Conservation (phyloP, 2,797 vertebrate species). For the Peromyscus attwateri region DNA sequence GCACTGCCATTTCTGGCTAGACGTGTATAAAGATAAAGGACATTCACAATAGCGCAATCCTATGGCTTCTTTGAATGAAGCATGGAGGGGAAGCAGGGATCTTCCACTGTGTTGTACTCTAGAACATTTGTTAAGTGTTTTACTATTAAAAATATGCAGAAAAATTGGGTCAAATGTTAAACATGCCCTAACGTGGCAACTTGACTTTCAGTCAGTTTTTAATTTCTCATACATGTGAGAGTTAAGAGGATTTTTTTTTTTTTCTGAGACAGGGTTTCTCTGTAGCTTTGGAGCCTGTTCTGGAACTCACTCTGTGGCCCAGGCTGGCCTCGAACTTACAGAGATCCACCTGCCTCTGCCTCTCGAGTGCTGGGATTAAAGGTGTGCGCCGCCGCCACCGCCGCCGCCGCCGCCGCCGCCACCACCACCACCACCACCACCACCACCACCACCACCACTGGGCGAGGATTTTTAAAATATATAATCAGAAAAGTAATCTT, state of each 20-base stretch:
- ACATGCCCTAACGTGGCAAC: constrained; percentile 6
- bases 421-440: too few species aligned
- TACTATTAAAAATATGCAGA: constrained; percentile 26
- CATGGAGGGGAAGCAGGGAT: not conserved
- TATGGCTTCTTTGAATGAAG: not conserved
- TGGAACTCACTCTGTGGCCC: too few species aligned
- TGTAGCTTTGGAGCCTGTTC: too few species aligned
- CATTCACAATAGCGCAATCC: not conserved
- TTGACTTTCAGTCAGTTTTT: constrained; percentile 40
- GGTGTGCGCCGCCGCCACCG: too few species aligned
- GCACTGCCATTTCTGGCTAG: not conserved
- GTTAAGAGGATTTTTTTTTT: not conserved
- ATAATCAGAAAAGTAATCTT: constrained; percentile 29
- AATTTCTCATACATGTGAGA: constrained; percentile 9
- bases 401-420: too few species aligned
- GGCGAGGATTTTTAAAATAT: constrained; percentile 33
- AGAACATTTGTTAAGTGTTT: constrained; percentile 26
- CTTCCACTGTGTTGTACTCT: not conserved
- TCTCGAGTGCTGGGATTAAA: too few species aligned
- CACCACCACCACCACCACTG: too few species aligned
- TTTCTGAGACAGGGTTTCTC: too few species aligned
- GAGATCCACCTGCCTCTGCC: too few species aligned
- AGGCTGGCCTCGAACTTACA: too few species aligned
- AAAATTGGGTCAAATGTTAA: constrained; percentile 47
- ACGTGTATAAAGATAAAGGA: not conserved